Evolutionary conservation across 2,888 invertebrate species (phyloP), one percentile per base, ranked within the genome.

Genomic region (Chrysolina americana): DNA sequence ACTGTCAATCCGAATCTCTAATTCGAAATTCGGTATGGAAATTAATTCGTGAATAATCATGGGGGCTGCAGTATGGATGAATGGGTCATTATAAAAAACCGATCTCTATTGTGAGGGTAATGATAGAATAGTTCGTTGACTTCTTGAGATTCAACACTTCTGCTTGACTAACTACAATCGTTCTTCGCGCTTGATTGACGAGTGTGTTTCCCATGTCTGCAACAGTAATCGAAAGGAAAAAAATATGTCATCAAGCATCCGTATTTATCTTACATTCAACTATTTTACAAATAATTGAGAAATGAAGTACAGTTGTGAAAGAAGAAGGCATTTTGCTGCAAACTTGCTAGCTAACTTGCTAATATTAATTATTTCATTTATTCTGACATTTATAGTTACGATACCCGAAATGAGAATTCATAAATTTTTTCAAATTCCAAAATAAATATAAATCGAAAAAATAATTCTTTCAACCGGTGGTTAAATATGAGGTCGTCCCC

Each of bases 11-110:
- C 19, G 19, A 53, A 53, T 53, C 21, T 53, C 19, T 53, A 19
- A 53, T 53, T 53, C 13, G 11, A 11, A 53, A 53, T 53, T 53
- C 53, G 53, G 21, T 53, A 53, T 53, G 53, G 53, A 53, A 53
- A 53, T 53, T 53, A 53, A 53, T 53, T 53, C 53, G 53, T 53
- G 53, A 53, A 53, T 53, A 53, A 53, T 53, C 21, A 53, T 53
- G 53, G 21, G 53, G 53, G 53, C 53, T 53, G 53, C 11, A 21
- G 10, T 5, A 19, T 1, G 21, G 53, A 53, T 21, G 53, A 53
- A 53, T 19, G 53, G 19, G 53, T 53, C 21, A 53, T 53, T 53
- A 53, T 53, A 36, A 53, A 53, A 53, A 53, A 53, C 0, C 23
- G 21, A 53, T 53, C 13, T 53, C 5, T 13, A 53, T 21, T 21